Percentiles rank a stretch among this genome's conserved stretches.
Conservation (phyloP, 2,888 invertebrate genomes). For the Cremastinae sp. region DNA sequence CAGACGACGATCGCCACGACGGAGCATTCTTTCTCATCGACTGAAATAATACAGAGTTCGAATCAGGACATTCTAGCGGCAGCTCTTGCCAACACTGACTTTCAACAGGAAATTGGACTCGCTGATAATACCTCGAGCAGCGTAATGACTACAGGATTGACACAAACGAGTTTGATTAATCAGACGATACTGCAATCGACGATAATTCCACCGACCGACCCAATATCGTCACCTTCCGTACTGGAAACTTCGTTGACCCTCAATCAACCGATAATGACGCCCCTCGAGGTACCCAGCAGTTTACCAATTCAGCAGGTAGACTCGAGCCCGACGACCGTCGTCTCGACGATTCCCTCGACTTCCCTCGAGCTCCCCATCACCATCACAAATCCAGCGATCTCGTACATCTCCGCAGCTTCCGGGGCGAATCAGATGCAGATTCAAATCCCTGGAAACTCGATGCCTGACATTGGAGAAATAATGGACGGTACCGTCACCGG, state of each 20-base stretch:
- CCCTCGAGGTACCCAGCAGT: constrained; percentile 86
- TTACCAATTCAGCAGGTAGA: constrained; percentile 79
- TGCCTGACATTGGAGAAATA: constrained; percentile 76
- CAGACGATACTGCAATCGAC: constrained; percentile 81
- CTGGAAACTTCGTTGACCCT: constrained; percentile 89
- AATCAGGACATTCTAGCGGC: constrained; percentile 89
- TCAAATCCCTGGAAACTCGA: constrained; percentile 73
- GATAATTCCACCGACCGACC: constrained; percentile 83
- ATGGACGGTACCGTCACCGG: constrained; percentile 64
- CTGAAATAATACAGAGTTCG: constrained; percentile 71
- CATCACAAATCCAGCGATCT: constrained; percentile 88
- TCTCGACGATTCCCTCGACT: constrained; percentile 84
- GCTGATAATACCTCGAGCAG: constrained; percentile 77
- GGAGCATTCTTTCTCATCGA: constrained; percentile 69
- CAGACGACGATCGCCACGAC: constrained; percentile 66
- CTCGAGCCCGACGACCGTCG: constrained; percentile 74
- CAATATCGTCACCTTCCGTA: constrained; percentile 83
- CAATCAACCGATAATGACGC: constrained; percentile 92
- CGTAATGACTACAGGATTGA: constrained; percentile 78
- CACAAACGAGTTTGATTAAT: constrained; percentile 84
- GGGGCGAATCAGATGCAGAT: constrained; percentile 65
- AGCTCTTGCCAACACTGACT: constrained; percentile 88
- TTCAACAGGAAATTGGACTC: constrained; percentile 82
- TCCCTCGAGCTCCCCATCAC: constrained; percentile 89
- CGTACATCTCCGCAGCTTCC: constrained; percentile 69